A percentile compares a stretch with the other conserved stretches of the same genome.
Conservation (phyloP, 2,888 invertebrate genomes). For the Drosophila engyochracea region DNA sequence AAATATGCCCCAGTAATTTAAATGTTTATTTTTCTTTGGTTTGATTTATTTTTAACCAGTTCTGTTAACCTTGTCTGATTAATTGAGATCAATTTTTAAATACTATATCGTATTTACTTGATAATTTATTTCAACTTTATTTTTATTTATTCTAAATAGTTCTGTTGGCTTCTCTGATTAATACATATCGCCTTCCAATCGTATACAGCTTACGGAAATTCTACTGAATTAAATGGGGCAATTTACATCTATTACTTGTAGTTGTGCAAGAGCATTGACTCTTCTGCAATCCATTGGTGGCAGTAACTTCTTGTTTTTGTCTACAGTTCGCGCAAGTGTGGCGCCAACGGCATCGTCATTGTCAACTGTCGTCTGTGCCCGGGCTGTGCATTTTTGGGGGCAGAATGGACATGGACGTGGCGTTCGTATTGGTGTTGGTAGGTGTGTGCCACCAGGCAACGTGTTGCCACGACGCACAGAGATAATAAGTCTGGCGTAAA, state of each 20-base stretch:
- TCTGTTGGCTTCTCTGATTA: background rate
- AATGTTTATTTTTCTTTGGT: background rate
- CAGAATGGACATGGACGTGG: constrained; percentile 16
- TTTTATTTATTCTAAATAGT: background rate
- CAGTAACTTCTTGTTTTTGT: constrained; percentile 50
- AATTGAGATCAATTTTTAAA: background rate
- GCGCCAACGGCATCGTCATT: constrained; percentile 43
- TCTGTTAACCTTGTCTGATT: background rate
- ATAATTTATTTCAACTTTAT: background rate
- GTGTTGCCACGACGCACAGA: constrained; percentile 67
- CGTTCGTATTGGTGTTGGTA: background rate
- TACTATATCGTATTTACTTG: background rate
- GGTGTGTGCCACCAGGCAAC: constrained; percentile 36
- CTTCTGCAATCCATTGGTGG: background rate
- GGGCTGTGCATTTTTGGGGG: constrained; percentile 13
- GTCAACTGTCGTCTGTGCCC: constrained; percentile 47
- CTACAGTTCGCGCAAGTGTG: constrained; percentile 35
- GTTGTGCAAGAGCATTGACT: constrained; percentile 3
- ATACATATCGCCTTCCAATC: background rate
- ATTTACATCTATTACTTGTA: background rate
- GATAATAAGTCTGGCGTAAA: constrained; percentile 80
- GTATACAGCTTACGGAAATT: background rate
- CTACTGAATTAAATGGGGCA: background rate
- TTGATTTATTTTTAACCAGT: background rate
- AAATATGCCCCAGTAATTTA: background rate